These are phyloP conservation scores for Marcusenius ussheri DNA, from an alignment of 2,113 vertebrate genomes.

Conservation along the genomic window DNA sequence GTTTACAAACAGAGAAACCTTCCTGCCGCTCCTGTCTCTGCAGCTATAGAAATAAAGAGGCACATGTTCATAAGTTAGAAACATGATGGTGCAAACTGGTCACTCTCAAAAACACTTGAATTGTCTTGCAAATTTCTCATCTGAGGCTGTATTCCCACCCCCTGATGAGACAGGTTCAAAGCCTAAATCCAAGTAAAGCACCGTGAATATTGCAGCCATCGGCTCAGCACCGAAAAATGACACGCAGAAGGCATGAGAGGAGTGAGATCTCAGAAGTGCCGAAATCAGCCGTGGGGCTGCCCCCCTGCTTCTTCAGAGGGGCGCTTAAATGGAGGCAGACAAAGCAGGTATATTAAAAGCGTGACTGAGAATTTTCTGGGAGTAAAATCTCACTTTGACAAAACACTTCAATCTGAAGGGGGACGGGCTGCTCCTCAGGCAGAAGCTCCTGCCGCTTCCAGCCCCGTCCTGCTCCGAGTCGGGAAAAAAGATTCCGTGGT, in stretches of 20 bases:
- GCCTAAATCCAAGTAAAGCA: neutral
- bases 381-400: conserved; percentile 1
- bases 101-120: neutral
- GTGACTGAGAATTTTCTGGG: neutral
- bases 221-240: neutral
- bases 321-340: neutral
- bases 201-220: neutral
- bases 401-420: neutral
- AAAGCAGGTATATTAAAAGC: neutral
- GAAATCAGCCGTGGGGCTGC: neutral
- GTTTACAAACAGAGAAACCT: neutral
- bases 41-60: neutral
- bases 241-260: neutral
- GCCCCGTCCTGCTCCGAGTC: neutral
- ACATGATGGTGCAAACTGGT: neutral
- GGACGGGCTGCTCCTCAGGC: too few relatives aligned
- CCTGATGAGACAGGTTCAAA: neutral
- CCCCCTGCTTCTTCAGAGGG: neutral
- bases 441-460: neutral
- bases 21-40: neutral
- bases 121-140: neutral
- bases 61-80: neutral
- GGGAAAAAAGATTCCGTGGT: neutral
- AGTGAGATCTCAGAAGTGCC: neutral
- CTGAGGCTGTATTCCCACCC: neutral